A percentile compares a stretch with the other conserved stretches of the same genome.
Evolutionary conservation across 2,113 vertebrate genomes (phyloP).

Genomic region (Petrocephalus microphthalmus): DNA sequence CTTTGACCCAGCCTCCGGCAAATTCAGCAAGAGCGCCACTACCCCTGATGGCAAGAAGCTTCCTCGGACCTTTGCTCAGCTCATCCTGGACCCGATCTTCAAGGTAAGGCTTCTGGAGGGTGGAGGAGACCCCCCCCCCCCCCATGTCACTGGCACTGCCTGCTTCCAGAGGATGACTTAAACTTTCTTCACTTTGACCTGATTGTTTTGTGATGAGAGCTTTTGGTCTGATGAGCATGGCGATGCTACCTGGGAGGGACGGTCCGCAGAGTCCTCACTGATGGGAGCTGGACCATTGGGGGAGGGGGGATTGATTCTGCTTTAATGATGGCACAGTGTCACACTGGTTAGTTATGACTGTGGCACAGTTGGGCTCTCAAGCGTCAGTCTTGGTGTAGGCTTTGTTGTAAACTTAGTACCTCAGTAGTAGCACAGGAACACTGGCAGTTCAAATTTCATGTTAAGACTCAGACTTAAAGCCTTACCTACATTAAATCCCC

Average conservation of each 20-base stretch:
- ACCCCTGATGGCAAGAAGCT: constrained; percentile 71
- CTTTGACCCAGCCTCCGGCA: constrained; percentile 73
- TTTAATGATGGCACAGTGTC: background rate
- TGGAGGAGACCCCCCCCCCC: too few species aligned
- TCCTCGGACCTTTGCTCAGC: constrained; percentile 80
- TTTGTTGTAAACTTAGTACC: background rate
- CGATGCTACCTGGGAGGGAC: background rate
- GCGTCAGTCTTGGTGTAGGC: background rate
- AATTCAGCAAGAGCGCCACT: constrained; percentile 73
- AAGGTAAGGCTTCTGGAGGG: constrained; percentile 68
- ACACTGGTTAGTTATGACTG: background rate
- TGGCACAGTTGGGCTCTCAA: background rate
- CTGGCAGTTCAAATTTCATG: background rate
- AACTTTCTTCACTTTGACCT: constrained; percentile 85
- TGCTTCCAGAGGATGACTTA: constrained; percentile 67
- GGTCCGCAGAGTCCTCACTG: background rate
- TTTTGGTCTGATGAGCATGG: constrained; percentile 61
- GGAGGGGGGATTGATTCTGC: background rate
- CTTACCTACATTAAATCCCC: background rate
- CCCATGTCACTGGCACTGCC: background rate
- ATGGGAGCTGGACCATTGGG: background rate
- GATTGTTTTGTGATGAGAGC: constrained; percentile 67
- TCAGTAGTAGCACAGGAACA: too few species aligned
- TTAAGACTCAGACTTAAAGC: background rate
- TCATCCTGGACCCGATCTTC: constrained; percentile 90